Percentiles rank a stretch among this genome's conserved stretches.
These are phyloP conservation scores for Gavia stellata DNA, from an alignment of 2,113 vertebrate species.

Conservation along the genomic window DNA sequence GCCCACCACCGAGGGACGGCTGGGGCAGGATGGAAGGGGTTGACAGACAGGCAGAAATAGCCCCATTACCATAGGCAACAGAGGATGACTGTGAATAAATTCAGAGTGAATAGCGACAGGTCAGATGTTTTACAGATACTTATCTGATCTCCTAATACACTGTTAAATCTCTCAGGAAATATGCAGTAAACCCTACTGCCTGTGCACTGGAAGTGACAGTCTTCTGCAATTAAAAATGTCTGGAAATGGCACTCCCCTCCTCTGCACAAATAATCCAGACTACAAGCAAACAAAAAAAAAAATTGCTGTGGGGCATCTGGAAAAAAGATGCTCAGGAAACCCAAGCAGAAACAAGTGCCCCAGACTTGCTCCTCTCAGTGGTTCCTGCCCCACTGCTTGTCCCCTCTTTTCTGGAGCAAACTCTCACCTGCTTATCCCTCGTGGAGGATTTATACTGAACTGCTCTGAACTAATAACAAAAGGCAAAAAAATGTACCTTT, in stretches of 20 bases:
- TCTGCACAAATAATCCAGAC: not conserved
- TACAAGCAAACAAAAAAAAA: not conserved
- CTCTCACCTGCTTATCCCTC: not conserved
- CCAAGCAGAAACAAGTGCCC: not conserved
- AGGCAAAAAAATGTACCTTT: not conserved
- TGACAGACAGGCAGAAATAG: not conserved
- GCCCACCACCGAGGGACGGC: not conserved
- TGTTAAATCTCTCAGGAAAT: slow-evolving; percentile 27
- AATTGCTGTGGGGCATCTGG: not conserved
- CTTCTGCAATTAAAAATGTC: slow-evolving; percentile 15
- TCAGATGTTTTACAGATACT: not conserved
- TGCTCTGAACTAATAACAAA: not conserved
- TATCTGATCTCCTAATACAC: slow-evolving; percentile 3
- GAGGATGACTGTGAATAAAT: not conserved
- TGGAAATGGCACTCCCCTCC: not conserved
- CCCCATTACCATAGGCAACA: accelerated
- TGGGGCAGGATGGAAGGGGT: not conserved
- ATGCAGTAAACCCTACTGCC: not conserved
- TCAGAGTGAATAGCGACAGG: not conserved
- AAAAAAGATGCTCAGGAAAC: not conserved
- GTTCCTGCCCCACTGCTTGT: not conserved
- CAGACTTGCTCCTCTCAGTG: accelerated
- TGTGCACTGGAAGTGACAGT: not conserved
- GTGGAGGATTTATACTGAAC: not conserved
- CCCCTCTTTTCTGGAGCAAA: not conserved